phyloP scores from a whole-genome alignment of 2,888 invertebrate genomes.

The Arrhopalites spinosus region DNA sequence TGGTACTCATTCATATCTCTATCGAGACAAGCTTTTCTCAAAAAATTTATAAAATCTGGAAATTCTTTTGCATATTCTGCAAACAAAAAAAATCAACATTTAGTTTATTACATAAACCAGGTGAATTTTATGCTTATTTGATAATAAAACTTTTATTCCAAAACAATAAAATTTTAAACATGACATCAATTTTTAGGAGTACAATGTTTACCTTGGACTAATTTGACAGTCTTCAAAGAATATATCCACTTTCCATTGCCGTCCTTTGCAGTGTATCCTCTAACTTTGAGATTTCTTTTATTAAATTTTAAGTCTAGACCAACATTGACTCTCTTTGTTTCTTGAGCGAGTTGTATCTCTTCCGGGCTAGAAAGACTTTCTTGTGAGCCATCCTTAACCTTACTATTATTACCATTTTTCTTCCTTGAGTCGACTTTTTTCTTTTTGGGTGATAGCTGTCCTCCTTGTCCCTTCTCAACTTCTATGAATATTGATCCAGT shows the following conservation, averaged over 20 bases:
- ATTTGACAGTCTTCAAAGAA: constrained; percentile 72
- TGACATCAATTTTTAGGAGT: no score
- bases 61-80: constrained; percentile 70
- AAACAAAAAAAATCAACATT: constrained; percentile 1
- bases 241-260: constrained; percentile 72
- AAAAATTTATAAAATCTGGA: constrained; percentile 73
- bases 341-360: constrained; percentile 49
- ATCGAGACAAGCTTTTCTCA: constrained; percentile 59
- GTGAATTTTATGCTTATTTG: no score
- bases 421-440: constrained; percentile 44
- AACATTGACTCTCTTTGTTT: constrained; percentile 68
- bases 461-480: constrained; percentile 59
- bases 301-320: constrained; percentile 91
- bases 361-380: constrained; percentile 28
- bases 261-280: constrained; percentile 76
- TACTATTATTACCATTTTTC: background rate
- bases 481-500: constrained; percentile 82
- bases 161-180: no score
- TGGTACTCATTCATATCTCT: constrained; percentile 58
- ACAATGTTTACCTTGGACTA: constrained; percentile 67
- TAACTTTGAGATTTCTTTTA: constrained; percentile 72
- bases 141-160: no score
- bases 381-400: constrained; percentile 12
- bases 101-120: no score
- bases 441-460: constrained; percentile 29